Percentiles rank a stretch among this genome's conserved stretches.
These are phyloP conservation scores for Spatulosminthurus flaviceps DNA, from an alignment of 2,888 invertebrate genomes.

Conservation along the genomic window DNA sequence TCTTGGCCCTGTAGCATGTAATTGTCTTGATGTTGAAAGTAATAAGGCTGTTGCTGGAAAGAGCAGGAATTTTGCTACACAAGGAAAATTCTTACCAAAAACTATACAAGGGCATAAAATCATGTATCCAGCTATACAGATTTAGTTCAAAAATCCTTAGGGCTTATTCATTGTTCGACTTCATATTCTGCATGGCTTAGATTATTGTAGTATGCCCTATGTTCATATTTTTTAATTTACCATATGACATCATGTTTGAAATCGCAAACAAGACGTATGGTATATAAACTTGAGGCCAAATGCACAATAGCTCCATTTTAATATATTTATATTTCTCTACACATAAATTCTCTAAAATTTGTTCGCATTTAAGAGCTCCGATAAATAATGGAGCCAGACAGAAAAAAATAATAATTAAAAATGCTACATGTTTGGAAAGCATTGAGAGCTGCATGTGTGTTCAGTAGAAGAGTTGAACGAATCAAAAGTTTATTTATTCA, in stretches of 20 bases:
- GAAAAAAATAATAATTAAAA: not conserved
- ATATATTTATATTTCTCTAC: not conserved
- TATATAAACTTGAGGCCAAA: no score
- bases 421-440: not conserved
- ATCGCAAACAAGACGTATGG: not conserved
- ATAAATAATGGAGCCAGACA: constrained; percentile 7
- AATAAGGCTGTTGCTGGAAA: no score
- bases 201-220: no score
- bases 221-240: not conserved
- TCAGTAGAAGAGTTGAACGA: not conserved
- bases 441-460: not conserved
- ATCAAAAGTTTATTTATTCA: not conserved
- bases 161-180: no score
- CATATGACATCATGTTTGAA: constrained; percentile 9
- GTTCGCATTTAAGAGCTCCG: not conserved
- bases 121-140: not conserved
- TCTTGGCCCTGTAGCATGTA: not conserved
- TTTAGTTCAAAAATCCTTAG: no score
- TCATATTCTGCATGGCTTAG: no score
- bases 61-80: no score
- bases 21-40: no score
- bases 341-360: not conserved
- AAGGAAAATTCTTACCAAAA: not conserved
- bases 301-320: not conserved
- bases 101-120: not conserved